A percentile compares a stretch with the other conserved stretches of the same genome.
Conservation (phyloP, 30 jellyfish, hydroid and myxozoan species). For the Aurelia aurita complex sp. Pacific region DNA sequence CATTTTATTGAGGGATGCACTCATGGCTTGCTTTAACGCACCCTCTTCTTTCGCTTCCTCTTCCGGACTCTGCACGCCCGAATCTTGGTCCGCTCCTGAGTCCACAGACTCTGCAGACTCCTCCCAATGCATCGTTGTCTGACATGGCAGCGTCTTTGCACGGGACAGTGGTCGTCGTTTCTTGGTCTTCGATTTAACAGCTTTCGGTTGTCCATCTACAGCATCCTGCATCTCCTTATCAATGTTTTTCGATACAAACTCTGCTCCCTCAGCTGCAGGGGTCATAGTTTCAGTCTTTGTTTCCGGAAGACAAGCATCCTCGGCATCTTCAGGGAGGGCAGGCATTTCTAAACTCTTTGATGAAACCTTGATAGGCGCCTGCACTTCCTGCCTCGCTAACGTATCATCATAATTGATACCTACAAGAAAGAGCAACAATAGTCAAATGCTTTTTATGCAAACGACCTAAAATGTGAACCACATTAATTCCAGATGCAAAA, state of each 20-base stretch:
- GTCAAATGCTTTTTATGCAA: too few relatives aligned
- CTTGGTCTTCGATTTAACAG: not conserved
- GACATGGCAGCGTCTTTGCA: constrained; percentile 65
- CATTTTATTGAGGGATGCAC: constrained; percentile 44
- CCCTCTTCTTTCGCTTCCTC: constrained; percentile 37
- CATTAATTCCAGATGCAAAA: too few relatives aligned
- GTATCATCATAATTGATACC: too few relatives aligned
- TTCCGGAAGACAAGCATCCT: not conserved
- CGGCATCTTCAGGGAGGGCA: constrained; percentile 11
- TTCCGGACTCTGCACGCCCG: constrained; percentile 14
- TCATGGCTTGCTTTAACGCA: constrained; percentile 58
- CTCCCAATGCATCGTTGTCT: constrained; percentile 45
- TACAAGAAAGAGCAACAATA: too few relatives aligned
- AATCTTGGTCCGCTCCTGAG: not conserved
- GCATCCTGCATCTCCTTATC: not conserved
- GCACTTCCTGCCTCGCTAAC: too few relatives aligned
- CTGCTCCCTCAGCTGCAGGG: too few relatives aligned
- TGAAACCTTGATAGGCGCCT: not conserved
- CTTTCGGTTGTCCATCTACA: not conserved
- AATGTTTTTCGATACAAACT: too few relatives aligned
- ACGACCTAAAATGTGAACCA: too few relatives aligned
- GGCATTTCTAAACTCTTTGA: constrained; percentile 24
- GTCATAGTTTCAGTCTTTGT: too few relatives aligned
- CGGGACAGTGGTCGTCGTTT: constrained; percentile 22
- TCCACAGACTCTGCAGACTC: too few relatives aligned